These are phyloP conservation scores for Octomys mimax DNA, from an alignment of 2,797 vertebrate species.

Conservation along the genomic window DNA sequence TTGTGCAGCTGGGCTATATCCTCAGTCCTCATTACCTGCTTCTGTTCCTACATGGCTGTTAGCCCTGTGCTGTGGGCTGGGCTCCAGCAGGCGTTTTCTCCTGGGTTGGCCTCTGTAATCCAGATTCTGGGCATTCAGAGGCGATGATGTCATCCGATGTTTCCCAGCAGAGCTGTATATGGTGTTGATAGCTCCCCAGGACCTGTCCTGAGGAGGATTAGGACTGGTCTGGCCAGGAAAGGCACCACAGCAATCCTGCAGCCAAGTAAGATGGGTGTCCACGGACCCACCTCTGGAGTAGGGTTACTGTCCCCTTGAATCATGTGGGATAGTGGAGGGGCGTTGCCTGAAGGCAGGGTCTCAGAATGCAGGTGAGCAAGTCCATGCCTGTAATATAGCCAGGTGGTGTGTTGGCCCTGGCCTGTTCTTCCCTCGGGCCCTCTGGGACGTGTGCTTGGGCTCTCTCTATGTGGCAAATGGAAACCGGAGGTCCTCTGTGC, in stretches of 20 bases:
- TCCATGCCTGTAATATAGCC: rapidly evolving
- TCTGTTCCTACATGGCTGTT: background rate
- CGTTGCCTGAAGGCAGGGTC: background rate
- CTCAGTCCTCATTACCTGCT: background rate
- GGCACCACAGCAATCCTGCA: rapidly evolving
- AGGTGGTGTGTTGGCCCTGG: background rate
- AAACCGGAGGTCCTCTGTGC: background rate
- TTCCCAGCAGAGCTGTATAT: background rate
- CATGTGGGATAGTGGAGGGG: background rate
- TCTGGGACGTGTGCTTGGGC: background rate
- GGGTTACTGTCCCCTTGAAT: background rate
- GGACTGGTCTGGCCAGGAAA: background rate
- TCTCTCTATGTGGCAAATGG: background rate
- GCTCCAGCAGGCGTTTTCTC: background rate
- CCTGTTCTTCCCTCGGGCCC: background rate
- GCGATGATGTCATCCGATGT: rapidly evolving
- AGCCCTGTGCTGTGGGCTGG: background rate
- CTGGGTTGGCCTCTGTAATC: background rate
- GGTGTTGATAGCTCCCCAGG: background rate
- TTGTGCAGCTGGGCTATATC: no score
- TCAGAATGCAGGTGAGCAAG: background rate
- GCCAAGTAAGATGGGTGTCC: background rate
- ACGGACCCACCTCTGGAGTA: background rate
- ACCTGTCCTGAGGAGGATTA: background rate
- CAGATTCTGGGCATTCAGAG: background rate